These are phyloP conservation scores for Synergus laeviventris DNA, from an alignment of 2,888 invertebrate genomes.

Conservation along the genomic window DNA sequence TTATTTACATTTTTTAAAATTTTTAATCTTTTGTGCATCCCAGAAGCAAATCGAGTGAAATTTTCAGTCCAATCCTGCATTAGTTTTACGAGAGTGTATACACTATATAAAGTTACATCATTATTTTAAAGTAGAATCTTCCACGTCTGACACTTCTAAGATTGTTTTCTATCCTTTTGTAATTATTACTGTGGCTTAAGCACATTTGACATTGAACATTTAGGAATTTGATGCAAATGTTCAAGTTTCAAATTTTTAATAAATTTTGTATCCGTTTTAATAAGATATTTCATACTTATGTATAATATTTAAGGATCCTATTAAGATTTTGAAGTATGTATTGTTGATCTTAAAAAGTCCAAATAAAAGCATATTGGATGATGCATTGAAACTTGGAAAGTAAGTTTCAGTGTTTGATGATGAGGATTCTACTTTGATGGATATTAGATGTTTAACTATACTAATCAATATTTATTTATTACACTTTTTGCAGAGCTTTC, in stretches of 20 bases:
- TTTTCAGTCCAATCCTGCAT: background rate
- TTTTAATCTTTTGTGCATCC: conserved; percentile 16
- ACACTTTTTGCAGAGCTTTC: conserved; percentile 32
- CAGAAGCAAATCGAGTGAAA: conserved; percentile 7
- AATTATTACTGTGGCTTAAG: background rate
- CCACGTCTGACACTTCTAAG: conserved; percentile 8
- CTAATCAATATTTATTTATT: conserved; percentile 20
- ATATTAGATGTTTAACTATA: conserved; percentile 12
- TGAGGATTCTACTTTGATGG: conserved; percentile 19
- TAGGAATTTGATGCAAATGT: conserved; percentile 7
- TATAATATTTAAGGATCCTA: background rate
- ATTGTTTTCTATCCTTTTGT: conserved; percentile 15
- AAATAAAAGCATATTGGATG: conserved; percentile 2
- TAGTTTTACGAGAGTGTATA: conserved; percentile 29
- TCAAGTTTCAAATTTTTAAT: conserved; percentile 1
- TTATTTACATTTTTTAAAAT: background rate
- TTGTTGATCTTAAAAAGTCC: background rate
- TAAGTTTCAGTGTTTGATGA: conserved; percentile 14
- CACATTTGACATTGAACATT: background rate
- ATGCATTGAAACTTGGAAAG: conserved; percentile 17
- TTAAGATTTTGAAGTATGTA: background rate
- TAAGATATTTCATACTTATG: background rate
- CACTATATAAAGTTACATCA: background rate
- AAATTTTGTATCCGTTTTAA: conserved; percentile 24
- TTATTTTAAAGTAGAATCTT: conserved; percentile 32